phyloP scores from a whole-genome alignment of 2,797 vertebrate genomes.

The Lacerta bilineata region DNA sequence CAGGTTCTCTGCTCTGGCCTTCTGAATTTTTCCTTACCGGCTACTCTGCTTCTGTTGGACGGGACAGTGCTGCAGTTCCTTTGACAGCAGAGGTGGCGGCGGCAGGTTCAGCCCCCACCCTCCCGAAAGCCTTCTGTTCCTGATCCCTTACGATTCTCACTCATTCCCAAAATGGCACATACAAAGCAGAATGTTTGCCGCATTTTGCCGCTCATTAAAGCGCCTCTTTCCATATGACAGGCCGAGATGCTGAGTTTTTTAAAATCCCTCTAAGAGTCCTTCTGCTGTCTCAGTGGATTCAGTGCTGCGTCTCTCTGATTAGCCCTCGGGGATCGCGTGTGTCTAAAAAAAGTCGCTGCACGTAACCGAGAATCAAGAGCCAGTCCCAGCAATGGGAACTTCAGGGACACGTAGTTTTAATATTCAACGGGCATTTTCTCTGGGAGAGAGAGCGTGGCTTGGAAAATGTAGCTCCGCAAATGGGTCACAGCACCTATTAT shows the following conservation, averaged over 20 bases:
- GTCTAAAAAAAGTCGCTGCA: constrained; percentile 76
- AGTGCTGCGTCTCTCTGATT: constrained; percentile 69
- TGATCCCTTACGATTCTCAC: background rate
- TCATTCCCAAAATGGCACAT: background rate
- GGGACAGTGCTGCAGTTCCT: background rate
- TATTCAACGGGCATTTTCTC: constrained; percentile 54
- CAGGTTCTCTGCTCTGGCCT: constrained; percentile 31
- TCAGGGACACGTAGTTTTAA: constrained; percentile 66
- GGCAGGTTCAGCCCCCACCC: background rate
- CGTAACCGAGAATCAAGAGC: constrained; percentile 72
- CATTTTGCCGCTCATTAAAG: constrained; percentile 58
- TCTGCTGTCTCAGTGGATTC: constrained; percentile 78
- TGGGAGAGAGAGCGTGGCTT: background rate
- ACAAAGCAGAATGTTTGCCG: constrained; percentile 40
- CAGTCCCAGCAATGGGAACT: constrained; percentile 62
- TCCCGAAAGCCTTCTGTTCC: background rate
- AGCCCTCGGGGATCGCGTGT: constrained; percentile 75
- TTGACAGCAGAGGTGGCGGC: too few relatives aligned
- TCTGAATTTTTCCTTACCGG: constrained; percentile 43
- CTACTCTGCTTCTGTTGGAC: background rate
- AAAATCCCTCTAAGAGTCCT: constrained; percentile 73
- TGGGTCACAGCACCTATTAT: constrained; percentile 70
- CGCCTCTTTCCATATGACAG: constrained; percentile 56
- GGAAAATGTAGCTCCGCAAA: constrained; percentile 50
- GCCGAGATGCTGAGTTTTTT: constrained; percentile 53